These are phyloP conservation scores for Oncorhynchus keta DNA, from an alignment of 2,113 vertebrate genomes.

Conservation along the genomic window DNA sequence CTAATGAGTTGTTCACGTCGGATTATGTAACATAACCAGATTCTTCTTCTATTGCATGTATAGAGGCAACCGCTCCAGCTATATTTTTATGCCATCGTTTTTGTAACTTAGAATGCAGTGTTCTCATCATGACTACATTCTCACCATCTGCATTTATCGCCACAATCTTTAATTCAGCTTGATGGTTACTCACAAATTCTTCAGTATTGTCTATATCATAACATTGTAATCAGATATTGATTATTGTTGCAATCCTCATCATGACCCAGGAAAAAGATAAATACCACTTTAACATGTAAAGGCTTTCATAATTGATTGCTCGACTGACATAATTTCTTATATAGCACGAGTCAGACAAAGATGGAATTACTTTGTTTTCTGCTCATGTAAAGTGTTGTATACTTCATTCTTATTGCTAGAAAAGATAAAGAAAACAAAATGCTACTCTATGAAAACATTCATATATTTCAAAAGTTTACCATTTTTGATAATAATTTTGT, in stretches of 20 bases:
- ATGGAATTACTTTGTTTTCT: neutral
- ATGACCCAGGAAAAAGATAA: conserved; percentile 23
- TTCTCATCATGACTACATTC: neutral
- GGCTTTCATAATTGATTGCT: conserved; percentile 18
- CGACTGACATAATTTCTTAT: conserved; percentile 19
- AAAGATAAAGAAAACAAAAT: neutral
- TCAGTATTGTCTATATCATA: conserved; percentile 25
- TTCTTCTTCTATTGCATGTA: conserved; percentile 4
- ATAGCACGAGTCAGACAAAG: conserved; percentile 25
- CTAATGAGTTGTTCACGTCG: conserved; percentile 50
- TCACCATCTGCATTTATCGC: neutral
- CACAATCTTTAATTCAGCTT: conserved; percentile 8
- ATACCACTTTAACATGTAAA: conserved; percentile 32
- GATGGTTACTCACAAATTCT: conserved; percentile 28
- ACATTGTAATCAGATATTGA: conserved; percentile 27
- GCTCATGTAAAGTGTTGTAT: neutral
- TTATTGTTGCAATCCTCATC: conserved; percentile 24
- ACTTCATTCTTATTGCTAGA: neutral
- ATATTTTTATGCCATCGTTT: conserved; percentile 1
- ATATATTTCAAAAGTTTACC: too few relatives aligned
- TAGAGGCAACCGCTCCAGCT: neutral
- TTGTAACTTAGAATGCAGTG: neutral
- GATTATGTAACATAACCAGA: conserved; percentile 39
- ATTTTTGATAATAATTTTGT: too few relatives aligned
- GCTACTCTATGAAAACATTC: neutral